Conservation (phyloP, 1,140 invertebrate genomes). For the Platorchestia sp. region DNA sequence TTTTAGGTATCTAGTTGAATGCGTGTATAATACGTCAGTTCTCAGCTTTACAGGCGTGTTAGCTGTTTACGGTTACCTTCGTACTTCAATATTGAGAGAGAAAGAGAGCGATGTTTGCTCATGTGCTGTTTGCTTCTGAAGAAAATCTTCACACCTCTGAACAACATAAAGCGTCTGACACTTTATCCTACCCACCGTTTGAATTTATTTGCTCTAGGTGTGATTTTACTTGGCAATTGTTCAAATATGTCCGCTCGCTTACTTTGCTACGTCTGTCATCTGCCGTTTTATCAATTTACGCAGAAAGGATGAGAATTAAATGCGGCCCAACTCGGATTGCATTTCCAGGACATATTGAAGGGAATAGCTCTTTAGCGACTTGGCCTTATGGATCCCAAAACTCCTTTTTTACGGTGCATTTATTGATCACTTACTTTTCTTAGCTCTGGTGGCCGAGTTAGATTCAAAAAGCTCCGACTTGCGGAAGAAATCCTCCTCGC, state of each 20-base stretch:
- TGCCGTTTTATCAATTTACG: background rate
- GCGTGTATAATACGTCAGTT: no score
- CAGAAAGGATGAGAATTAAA: conserved; percentile 2
- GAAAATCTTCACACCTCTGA: no score
- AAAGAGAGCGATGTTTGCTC: background rate
- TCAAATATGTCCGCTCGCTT: background rate
- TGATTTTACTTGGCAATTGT: background rate
- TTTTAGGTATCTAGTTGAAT: no score
- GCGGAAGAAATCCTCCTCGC: background rate
- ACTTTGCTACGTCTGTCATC: background rate
- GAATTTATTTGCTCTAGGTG: no score
- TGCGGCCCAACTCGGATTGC: background rate
- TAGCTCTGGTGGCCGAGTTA: background rate
- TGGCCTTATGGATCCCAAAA: background rate
- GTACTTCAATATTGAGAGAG: no score
- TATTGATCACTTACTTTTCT: background rate
- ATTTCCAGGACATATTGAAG: conserved; percentile 25
- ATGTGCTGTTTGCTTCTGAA: background rate
- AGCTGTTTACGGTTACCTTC: no score
- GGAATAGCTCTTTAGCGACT: background rate
- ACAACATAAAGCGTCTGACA: no score
- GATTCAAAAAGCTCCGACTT: background rate
- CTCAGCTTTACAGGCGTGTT: no score
- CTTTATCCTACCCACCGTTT: no score
- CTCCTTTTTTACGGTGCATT: background rate